Evolutionary conservation across 1,140 invertebrate genomes (phyloP).

Genomic region (Nasonia vitripennis): DNA sequence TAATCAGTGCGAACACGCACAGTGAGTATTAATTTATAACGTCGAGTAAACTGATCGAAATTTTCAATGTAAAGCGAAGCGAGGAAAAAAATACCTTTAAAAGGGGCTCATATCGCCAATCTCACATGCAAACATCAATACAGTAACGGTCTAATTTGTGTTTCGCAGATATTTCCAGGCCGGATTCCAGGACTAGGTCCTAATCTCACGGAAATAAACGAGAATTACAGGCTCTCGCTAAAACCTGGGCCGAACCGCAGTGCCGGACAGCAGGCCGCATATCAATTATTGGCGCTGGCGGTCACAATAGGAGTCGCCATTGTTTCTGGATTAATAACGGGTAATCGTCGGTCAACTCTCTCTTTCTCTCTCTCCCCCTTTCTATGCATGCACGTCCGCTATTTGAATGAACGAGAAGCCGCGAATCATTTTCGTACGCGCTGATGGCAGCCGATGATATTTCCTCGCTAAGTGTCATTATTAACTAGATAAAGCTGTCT

Average conservation of each 20-base stretch:
- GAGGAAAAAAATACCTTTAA: too few relatives aligned
- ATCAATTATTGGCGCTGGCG: constrained; percentile 84
- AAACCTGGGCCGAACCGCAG: constrained; percentile 77
- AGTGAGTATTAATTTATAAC: too few relatives aligned
- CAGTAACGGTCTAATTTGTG: neutral
- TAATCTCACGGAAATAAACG: constrained; percentile 62
- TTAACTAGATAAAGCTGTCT: neutral
- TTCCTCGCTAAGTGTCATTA: constrained; percentile 2
- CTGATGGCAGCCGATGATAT: neutral
- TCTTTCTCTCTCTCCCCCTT: neutral
- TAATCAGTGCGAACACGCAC: neutral
- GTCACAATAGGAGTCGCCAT: constrained; percentile 84
- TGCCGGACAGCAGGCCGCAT: constrained; percentile 83
- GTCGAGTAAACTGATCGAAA: too few relatives aligned
- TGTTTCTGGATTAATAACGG: constrained; percentile 86
- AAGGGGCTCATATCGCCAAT: too few relatives aligned
- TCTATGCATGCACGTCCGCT: neutral
- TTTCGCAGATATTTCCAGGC: constrained; percentile 67
- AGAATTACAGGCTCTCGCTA: constrained; percentile 63
- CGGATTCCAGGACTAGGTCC: constrained; percentile 63
- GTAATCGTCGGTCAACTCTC: constrained; percentile 73
- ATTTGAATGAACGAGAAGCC: constrained; percentile 5
- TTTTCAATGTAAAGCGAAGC: too few relatives aligned
- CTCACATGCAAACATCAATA: neutral
- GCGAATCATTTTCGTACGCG: neutral